phyloP scores from a whole-genome alignment of 2,888 invertebrate genomes.

The Vannuccia rotundouncinata region DNA sequence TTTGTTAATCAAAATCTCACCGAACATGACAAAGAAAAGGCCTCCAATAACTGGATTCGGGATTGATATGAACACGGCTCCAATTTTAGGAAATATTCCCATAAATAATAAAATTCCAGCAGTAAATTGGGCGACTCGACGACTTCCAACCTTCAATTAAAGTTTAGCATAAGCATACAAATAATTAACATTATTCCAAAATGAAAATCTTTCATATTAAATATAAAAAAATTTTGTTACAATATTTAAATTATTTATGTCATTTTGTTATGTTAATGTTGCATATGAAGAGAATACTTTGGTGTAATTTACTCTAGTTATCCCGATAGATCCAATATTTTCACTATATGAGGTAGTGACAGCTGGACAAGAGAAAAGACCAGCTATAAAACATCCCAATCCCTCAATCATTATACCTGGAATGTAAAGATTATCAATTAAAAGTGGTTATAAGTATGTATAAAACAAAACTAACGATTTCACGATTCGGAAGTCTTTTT shows the following conservation, averaged over 20 bases:
- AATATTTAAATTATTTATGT: background rate
- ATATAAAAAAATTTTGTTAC: too few species aligned
- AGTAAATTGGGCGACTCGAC: constrained; percentile 55
- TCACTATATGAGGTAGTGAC: constrained; percentile 83
- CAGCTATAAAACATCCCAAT: constrained; percentile 73
- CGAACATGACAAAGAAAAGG: constrained; percentile 51
- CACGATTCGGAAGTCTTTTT: too few species aligned
- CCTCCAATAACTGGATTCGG: constrained; percentile 59
- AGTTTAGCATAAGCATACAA: background rate
- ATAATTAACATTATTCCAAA: too few species aligned
- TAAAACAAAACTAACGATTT: too few species aligned
- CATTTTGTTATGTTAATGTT: background rate
- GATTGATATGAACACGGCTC: constrained; percentile 58
- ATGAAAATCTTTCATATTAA: too few species aligned
- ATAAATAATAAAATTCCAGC: constrained; percentile 56
- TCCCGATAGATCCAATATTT: constrained; percentile 80
- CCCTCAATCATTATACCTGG: constrained; percentile 66
- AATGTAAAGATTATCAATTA: background rate
- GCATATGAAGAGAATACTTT: too few species aligned
- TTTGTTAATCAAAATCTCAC: constrained; percentile 44
- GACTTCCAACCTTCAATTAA: constrained; percentile 54
- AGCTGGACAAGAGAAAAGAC: constrained; percentile 76
- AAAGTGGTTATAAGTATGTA: too few species aligned
- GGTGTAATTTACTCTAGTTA: constrained; percentile 65
- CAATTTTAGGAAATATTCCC: constrained; percentile 58